Base-by-base conservation (phyloP, 1,140 invertebrate genomes). In the Aphis gossypii region DNA sequence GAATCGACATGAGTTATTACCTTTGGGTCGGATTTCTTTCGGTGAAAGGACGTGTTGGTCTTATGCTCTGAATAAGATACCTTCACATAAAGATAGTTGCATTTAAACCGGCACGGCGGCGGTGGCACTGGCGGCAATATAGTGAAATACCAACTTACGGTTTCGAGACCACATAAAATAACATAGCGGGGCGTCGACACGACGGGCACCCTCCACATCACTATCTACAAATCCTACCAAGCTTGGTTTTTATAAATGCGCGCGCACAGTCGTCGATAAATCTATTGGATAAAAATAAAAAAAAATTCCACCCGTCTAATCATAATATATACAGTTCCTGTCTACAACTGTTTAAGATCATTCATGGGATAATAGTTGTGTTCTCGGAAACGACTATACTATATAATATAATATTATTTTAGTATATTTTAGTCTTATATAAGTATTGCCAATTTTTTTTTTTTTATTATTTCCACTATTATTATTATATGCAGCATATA, bases 201-300 rank as follows among this genome's bases (percentile, higher is more conserved):
- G 91, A 82, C 46, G 68, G 90, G 90, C 56, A 35, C n/a, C 21
- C 38, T 46, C 38, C 56, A 11, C n/a, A 23, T 21, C 48, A 54
- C 48, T n/a, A 30, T n/a, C n/a, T 41, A 41, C 83, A 84, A 41
- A 41, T 41, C 87, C 38, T 30, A 9, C 44, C 30, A 2, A 23
- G 44, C n/a, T 54, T 21, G 87, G 44, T 51, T 51, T 83, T 46
- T 48, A 89, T 89, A 89, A 89, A 89, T 56, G 88, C 48, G 35
- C 0, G 44, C 54, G 11, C 91, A 51, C 21, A 11, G 68, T 82
- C 41, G 2, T 51, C 76, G 46, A 92, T 92, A 83, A 83, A 92
- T 92, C 68, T 92, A 92, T 82, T 46, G 46, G 91, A 92, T 83
- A 83, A 51, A 82, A 92, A 46, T 51, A 83, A 38, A 88, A 88